These are phyloP conservation scores for Rotaria sp. DNA, from an alignment of 2,888 invertebrate species.

Conservation along the genomic window DNA sequence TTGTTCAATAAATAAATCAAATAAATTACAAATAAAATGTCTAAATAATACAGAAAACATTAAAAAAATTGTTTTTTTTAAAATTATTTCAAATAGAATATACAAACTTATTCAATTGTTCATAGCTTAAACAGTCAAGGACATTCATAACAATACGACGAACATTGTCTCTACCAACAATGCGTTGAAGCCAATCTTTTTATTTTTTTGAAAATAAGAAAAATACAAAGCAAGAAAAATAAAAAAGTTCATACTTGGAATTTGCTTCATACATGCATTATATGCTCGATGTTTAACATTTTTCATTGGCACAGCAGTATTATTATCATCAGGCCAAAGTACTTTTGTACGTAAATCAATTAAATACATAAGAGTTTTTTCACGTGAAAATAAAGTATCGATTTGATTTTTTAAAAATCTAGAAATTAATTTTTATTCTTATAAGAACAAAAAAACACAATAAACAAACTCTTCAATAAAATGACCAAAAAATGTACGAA, in stretches of 20 bases:
- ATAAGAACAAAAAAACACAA: neutral
- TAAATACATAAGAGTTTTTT: neutral
- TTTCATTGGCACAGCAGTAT: neutral
- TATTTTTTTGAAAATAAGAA: too few relatives aligned
- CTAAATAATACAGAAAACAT: neutral
- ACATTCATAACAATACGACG: neutral
- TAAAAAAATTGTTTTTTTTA: neutral
- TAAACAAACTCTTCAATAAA: neutral
- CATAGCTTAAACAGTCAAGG: neutral
- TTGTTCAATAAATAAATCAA: conserved; percentile 22
- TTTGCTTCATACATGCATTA: neutral
- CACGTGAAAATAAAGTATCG: neutral
- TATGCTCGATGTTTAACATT: neutral
- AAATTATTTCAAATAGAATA: neutral
- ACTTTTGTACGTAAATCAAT: neutral
- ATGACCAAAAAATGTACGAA: neutral
- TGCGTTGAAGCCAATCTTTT: neutral
- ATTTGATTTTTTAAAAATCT: neutral
- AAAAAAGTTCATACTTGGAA: neutral
- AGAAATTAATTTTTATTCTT: neutral
- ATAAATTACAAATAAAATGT: neutral
- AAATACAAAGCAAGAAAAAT: too few relatives aligned
- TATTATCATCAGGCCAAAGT: neutral
- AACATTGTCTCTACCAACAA: neutral
- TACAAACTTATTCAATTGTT: neutral